These are phyloP conservation scores for Etheostoma nigrum DNA, from an alignment of 2,797 vertebrate species.

Conservation along the genomic window DNA sequence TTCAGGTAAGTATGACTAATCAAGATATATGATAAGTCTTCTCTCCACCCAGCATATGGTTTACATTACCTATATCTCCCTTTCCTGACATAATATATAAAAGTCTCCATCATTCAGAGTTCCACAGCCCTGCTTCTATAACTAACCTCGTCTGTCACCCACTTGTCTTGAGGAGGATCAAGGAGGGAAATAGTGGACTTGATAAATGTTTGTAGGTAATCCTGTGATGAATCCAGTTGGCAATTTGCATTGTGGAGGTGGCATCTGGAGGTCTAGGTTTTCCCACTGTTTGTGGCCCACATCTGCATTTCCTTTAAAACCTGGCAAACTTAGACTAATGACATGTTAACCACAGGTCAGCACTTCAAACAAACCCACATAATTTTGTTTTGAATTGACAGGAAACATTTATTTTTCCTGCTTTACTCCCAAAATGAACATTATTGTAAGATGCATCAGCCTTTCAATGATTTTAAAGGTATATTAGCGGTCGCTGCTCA, in stretches of 20 bases:
- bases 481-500: neutral
- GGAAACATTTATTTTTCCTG: conserved; percentile 17
- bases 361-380: conserved; percentile 52
- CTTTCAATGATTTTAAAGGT: conserved; percentile 5
- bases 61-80: conserved; percentile 68
- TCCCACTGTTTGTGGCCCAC: conserved; percentile 33
- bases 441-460: conserved; percentile 20
- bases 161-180: conserved; percentile 68
- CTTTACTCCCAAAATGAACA: conserved; percentile 1
- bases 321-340: conserved; percentile 42
- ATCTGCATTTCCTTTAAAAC: conserved; percentile 37
- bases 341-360: conserved; percentile 58
- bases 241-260: conserved; percentile 51
- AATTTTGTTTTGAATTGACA: conserved; percentile 12
- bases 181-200: conserved; percentile 53
- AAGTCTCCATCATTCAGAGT: conserved; percentile 65
- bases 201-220: conserved; percentile 68
- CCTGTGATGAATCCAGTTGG: conserved; percentile 55
- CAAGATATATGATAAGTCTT: conserved; percentile 69
- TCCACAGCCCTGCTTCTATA: conserved; percentile 54
- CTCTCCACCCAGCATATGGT: conserved; percentile 75
- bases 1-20: conserved; percentile 60
- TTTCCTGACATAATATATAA: conserved; percentile 64
- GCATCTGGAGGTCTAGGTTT: conserved; percentile 41
- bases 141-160: conserved; percentile 74